Conservation (phyloP, 2,888 invertebrate species). For the Caenorhabditis zanzibari region DNA sequence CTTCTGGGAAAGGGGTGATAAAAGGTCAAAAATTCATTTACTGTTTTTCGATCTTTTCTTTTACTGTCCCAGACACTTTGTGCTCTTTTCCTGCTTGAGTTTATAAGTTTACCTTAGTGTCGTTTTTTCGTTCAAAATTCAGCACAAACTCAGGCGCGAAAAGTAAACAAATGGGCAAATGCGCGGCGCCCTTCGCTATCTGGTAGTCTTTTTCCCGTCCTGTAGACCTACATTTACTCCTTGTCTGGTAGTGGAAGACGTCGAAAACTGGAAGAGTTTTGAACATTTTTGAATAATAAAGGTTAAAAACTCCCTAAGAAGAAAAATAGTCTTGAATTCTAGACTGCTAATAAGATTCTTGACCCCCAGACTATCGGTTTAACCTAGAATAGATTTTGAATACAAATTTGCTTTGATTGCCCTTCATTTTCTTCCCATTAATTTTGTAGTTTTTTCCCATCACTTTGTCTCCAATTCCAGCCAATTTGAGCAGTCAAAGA, state of each 20-base stretch:
- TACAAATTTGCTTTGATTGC: not conserved
- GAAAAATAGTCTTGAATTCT: too few species aligned
- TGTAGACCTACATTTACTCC: constrained; percentile 33
- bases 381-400: not conserved
- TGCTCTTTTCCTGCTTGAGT: constrained; percentile 13
- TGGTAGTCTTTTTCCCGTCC: constrained; percentile 52
- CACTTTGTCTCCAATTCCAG: constrained; percentile 38
- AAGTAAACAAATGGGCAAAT: constrained; percentile 44
- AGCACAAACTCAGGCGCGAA: constrained; percentile 53
- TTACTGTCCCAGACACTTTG: constrained; percentile 15
- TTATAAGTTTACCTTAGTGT: constrained; percentile 21
- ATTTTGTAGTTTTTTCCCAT: constrained; percentile 17
- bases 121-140: constrained; percentile 42
- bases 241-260: not conserved
- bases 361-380: not conserved
- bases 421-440: not conserved
- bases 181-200: constrained; percentile 33
- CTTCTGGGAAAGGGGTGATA: not conserved
- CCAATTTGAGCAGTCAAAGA: constrained; percentile 45
- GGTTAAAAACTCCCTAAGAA: not conserved
- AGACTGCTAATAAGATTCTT: too few species aligned
- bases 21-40: constrained; percentile 36
- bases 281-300: not conserved
- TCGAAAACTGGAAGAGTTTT: not conserved
- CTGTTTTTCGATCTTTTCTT: not conserved